Percentiles rank a stretch among this genome's conserved stretches.
These are phyloP conservation scores for Amphipoea lucens DNA, from an alignment of 2,888 invertebrate species.

Conservation along the genomic window DNA sequence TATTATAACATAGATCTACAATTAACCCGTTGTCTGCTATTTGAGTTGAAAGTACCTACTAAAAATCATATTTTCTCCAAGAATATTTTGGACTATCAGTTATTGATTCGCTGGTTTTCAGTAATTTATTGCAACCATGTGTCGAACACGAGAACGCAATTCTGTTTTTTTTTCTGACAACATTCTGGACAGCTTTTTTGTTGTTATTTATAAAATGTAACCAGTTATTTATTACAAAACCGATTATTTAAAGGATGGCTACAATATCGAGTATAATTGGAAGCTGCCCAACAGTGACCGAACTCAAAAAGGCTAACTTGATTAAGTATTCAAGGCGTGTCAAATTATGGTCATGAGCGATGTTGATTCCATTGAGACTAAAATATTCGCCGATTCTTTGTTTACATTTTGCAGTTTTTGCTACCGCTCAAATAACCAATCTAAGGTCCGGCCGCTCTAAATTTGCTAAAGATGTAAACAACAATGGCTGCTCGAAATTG, in stretches of 20 bases:
- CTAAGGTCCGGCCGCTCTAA: no score
- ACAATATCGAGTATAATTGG: conserved; percentile 15
- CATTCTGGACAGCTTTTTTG: conserved; percentile 7
- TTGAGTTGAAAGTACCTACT: no score
- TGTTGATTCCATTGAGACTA: conserved; percentile 12
- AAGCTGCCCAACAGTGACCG: conserved; percentile 14
- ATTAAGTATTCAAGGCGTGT: conserved; percentile 27
- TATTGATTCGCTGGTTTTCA: no score
- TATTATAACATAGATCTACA: no score
- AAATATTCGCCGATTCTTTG: not conserved
- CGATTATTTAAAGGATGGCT: conserved; percentile 4
- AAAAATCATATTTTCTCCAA: no score
- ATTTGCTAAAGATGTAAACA: no score
- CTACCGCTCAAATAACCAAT: not conserved
- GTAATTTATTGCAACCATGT: conserved; percentile 13
- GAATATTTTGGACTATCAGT: no score
- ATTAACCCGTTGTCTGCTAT: no score
- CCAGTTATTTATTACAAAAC: conserved; percentile 29
- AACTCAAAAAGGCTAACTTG: conserved; percentile 21
- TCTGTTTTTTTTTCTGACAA: not conserved
- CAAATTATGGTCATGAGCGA: conserved; percentile 15
- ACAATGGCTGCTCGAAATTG: no score
- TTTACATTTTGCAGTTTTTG: not conserved
- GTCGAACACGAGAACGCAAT: not conserved
- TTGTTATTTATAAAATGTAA: conserved; percentile 23